A percentile compares a stretch with the other conserved stretches of the same genome.
These are phyloP conservation scores for Scaptomyza cyrtandrae DNA, from an alignment of 2,888 invertebrate species.

Conservation along the genomic window DNA sequence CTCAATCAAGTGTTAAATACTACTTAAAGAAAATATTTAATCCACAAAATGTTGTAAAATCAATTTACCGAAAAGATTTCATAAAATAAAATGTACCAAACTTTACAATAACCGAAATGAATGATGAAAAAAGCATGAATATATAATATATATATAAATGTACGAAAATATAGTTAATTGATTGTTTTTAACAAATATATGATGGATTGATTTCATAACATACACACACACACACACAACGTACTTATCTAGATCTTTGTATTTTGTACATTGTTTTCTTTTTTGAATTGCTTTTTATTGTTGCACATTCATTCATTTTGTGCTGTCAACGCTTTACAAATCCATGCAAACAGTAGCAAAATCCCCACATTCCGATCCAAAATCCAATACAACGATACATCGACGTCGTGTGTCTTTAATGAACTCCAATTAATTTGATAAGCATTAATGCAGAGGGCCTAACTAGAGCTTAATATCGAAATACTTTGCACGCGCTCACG, in stretches of 20 bases:
- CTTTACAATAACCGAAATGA: too few relatives aligned
- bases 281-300: conserved; percentile 32
- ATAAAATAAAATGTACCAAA: too few relatives aligned
- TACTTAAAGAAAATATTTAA: neutral
- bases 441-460: conserved; percentile 44
- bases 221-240: neutral
- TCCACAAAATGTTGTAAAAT: too few relatives aligned
- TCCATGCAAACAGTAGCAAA: conserved; percentile 18
- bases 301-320: conserved; percentile 44
- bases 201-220: neutral
- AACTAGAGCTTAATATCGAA: neutral
- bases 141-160: too few relatives aligned
- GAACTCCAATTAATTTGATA: conserved; percentile 55
- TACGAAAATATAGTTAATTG: neutral
- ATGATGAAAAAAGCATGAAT: too few relatives aligned
- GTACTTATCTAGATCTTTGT: neutral
- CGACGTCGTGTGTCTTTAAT: conserved; percentile 25
- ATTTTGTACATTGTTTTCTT: neutral
- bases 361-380: conserved; percentile 8
- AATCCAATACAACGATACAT: neutral
- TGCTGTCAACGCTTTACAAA: conserved; percentile 44
- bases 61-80: too few relatives aligned
- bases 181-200: too few relatives aligned
- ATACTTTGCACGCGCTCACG: conserved; percentile 43
- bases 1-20: neutral